Conservation (phyloP, 2,113 vertebrate species). For the Callorhinus ursinus region DNA sequence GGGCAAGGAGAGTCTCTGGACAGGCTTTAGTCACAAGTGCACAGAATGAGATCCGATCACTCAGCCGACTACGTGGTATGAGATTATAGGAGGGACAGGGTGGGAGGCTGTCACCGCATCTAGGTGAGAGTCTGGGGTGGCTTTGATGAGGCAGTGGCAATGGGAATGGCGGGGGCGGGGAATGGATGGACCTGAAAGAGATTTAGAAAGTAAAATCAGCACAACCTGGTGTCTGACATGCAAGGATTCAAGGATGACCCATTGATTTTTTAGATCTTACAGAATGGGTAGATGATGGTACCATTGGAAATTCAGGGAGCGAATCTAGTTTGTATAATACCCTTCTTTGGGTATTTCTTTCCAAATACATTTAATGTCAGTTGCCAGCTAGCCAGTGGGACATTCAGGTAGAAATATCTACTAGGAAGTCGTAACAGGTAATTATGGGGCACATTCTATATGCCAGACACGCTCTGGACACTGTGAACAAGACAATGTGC, state of each 20-base stretch:
- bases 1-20: not conserved
- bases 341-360: not conserved
- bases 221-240: not conserved
- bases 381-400: not conserved
- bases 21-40: rapidly evolving
- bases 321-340: not conserved
- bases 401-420: not conserved
- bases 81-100: not conserved
- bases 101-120: not conserved
- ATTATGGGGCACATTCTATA: not conserved
- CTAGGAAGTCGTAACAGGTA: not conserved
- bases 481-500: rapidly evolving
- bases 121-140: rapidly evolving
- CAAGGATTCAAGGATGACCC: not conserved
- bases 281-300: not conserved
- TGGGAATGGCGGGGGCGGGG: not conserved
- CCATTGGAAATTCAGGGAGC: not conserved
- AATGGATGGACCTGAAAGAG: not conserved
- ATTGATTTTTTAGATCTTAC: not conserved
- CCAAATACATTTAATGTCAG: not conserved
- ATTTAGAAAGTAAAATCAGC: not conserved
- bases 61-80: too few relatives aligned
- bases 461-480: not conserved
- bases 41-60: too few relatives aligned
- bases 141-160: not conserved